Base-by-base conservation (phyloP, 2,888 invertebrate species). In the Ormyrus pomaceus region DNA sequence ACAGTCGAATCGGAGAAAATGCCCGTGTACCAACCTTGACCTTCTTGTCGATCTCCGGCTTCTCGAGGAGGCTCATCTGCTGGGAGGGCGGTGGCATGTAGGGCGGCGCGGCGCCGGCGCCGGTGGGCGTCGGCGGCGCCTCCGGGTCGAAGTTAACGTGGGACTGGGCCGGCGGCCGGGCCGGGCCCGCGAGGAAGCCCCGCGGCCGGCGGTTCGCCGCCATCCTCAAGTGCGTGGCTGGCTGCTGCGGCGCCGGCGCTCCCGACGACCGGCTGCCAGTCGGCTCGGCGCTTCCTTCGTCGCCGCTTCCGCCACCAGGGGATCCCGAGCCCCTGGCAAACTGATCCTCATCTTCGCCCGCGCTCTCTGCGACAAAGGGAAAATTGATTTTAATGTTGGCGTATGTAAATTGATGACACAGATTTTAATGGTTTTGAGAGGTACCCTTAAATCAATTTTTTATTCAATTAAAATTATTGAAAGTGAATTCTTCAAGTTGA, bases 1-100 rank as follows among this genome's bases (percentile, higher is more conserved):
- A 34, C 1, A 34, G 2, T 13, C 1, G 34, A 34, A 34, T 19
- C 0, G 0, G 34, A 34, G 34, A 34, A 34, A 34, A 34, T 34
- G 3, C 34, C 3, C 0, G 34, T 4, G 3, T 4, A 34, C 34
- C 3, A 34, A 95, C 95, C 93, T 95, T 95, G 88, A 95, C 95
- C 92, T 95, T 95, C 90, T 94, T 95, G 92, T 95, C 94, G 87
- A 92, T 89, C 83, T 92, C 92, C 85, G 94, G 94, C 90, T 94
- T 94, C 90, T 94, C 94, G 85, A 94, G 91, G 59, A 92, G 90
- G 86, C 89, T 90, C 88, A 93, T 93, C 89, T 86, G 86, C 34
- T 77, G 79, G 11, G 79, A 77, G 70, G 83, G 76, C 53, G 72
- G 50, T 45, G 46, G 50, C n/a, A 19, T 4, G 53, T 13, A 51